These are phyloP conservation scores for Uloborus diversus DNA, from an alignment of 1,140 invertebrate genomes.

Conservation along the genomic window DNA sequence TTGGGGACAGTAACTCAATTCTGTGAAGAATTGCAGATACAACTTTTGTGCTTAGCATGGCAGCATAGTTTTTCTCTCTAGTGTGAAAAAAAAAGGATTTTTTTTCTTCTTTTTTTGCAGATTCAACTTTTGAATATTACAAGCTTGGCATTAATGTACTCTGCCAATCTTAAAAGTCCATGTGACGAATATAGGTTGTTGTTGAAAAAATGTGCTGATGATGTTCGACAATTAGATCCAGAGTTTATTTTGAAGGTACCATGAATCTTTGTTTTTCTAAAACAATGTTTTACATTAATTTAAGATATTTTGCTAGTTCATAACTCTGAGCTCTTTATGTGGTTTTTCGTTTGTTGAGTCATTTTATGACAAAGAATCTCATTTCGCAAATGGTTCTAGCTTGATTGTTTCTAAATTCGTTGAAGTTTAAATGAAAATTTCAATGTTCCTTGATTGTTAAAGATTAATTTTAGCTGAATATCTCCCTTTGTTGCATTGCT, in stretches of 20 bases:
- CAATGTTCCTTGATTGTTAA: no score
- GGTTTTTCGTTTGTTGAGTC: background rate
- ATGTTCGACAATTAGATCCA: slow-evolving; percentile 64
- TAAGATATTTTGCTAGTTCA: background rate
- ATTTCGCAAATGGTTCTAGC: no score
- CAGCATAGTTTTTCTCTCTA: background rate
- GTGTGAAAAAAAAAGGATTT: no score
- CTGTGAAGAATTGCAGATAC: no score
- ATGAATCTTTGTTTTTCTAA: background rate
- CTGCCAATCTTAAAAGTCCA: slow-evolving; percentile 63
- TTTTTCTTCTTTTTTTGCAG: slow-evolving; percentile 47
- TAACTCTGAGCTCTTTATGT: background rate
- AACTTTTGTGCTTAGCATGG: no score
- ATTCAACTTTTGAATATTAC: slow-evolving; percentile 62
- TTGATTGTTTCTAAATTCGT: no score
- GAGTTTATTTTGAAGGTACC: slow-evolving; percentile 68
- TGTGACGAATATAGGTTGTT: slow-evolving; percentile 61
- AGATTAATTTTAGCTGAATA: no score
- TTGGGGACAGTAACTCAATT: background rate
- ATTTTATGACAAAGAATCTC: background rate
- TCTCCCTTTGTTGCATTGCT: no score
- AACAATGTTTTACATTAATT: background rate
- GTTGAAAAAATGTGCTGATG: slow-evolving; percentile 60
- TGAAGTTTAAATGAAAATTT: no score
- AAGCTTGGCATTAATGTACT: slow-evolving; percentile 64